These are phyloP conservation scores for Coturnix japonica DNA, from an alignment of 2,113 vertebrate genomes.

Conservation along the genomic window DNA sequence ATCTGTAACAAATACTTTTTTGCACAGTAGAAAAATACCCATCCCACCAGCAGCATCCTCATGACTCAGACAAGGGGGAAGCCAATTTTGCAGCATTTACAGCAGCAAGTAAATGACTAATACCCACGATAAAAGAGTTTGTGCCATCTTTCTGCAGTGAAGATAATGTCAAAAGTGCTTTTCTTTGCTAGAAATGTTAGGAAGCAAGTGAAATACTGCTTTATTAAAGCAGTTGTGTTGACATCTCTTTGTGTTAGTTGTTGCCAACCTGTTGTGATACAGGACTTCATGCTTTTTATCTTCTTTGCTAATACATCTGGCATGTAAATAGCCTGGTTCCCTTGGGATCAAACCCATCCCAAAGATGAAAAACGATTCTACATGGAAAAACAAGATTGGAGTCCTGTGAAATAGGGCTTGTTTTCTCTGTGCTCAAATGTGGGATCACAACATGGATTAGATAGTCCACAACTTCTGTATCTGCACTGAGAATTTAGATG, in stretches of 20 bases:
- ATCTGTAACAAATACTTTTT: not conserved
- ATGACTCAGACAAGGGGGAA: slow-evolving; percentile 21
- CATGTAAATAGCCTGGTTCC: not conserved
- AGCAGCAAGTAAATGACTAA: slow-evolving; percentile 26
- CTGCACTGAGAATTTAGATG: not conserved
- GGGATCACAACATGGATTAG: not conserved
- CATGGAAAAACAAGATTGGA: not conserved
- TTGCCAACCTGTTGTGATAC: not conserved
- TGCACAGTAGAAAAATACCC: not conserved
- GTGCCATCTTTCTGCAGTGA: not conserved
- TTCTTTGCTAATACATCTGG: not conserved
- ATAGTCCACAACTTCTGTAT: not conserved
- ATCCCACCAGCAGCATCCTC: not conserved
- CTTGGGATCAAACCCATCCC: not conserved
- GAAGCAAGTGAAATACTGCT: not conserved
- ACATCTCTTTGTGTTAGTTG: not conserved
- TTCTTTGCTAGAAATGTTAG: not conserved
- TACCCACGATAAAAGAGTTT: not conserved
- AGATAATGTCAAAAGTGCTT: not conserved
- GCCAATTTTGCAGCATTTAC: not conserved
- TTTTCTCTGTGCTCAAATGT: not conserved
- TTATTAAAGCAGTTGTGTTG: not conserved
- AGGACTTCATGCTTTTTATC: not conserved
- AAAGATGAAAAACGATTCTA: not conserved
- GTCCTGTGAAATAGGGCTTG: not conserved